Percentiles rank a stretch among this genome's conserved stretches.
phyloP scores from a whole-genome alignment of 2,113 vertebrate species.

The Mormyrus iriodes region DNA sequence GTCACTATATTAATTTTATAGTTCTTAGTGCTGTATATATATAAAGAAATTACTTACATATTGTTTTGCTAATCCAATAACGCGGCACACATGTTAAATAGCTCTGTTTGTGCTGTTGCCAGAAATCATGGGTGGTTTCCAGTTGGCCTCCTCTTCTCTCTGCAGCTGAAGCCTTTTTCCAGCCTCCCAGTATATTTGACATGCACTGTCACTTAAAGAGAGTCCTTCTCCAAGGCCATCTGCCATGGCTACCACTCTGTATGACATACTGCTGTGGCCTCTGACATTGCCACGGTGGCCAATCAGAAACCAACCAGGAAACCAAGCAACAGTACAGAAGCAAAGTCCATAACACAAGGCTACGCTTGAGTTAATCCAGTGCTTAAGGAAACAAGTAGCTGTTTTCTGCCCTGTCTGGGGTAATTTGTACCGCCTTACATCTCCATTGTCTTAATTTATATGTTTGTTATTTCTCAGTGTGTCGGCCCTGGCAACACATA shows the following conservation, averaged over 20 bases:
- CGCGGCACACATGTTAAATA: conserved; percentile 25
- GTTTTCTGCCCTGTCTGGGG: neutral
- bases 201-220: neutral
- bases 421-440: neutral
- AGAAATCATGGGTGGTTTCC: conserved; percentile 21
- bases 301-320: neutral
- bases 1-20: conserved; percentile 1
- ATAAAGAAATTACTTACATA: conserved; percentile 8
- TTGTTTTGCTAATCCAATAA: conserved; percentile 24
- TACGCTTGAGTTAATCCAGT: neutral
- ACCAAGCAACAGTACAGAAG: neutral
- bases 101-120: conserved; percentile 9
- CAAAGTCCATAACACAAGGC: neutral
- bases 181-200: conserved; percentile 3
- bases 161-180: neutral
- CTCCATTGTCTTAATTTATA: conserved; percentile 13
- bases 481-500: neutral
- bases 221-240: neutral
- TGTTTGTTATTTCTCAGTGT: neutral
- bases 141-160: conserved; percentile 10
- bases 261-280: neutral
- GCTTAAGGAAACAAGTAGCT: neutral
- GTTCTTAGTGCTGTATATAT: neutral
- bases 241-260: neutral
- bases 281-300: neutral